phyloP scores from a whole-genome alignment of 1,140 invertebrate genomes.

The Cotesia vestalis region DNA sequence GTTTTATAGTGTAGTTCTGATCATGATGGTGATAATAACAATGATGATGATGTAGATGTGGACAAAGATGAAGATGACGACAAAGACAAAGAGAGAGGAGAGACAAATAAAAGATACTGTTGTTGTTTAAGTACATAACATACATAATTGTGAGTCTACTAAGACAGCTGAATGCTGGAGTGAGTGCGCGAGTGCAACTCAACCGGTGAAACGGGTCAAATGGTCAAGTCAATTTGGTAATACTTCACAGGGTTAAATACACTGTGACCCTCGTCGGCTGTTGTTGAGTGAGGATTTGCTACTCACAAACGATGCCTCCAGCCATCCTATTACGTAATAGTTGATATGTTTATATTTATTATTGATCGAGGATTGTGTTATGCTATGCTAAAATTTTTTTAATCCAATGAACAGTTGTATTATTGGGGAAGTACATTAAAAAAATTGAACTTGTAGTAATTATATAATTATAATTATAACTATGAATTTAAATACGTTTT shows the following conservation, averaged over 20 bases:
- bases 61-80: neutral
- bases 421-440: conserved; percentile 7
- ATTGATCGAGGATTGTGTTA: too few species aligned
- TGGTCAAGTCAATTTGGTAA: conserved; percentile 59
- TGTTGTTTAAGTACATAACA: conserved; percentile 1
- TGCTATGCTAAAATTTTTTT: too few species aligned
- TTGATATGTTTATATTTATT: too few species aligned
- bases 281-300: conserved; percentile 34
- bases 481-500: too few species aligned
- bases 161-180: neutral
- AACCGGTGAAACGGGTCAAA: conserved; percentile 50
- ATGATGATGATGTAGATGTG: neutral
- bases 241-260: conserved; percentile 54
- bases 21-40: neutral
- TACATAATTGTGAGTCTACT: neutral
- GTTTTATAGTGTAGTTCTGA: neutral
- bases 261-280: conserved; percentile 49
- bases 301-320: conserved; percentile 36
- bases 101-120: neutral
- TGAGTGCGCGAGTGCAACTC: neutral
- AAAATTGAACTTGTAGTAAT: neutral
- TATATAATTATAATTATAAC: too few species aligned
- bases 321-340: conserved; percentile 30
- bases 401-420: too few species aligned
- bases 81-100: neutral